Percentiles rank a stretch among this genome's conserved stretches.
Conservation (phyloP, 92 coral and sea anemone genomes). For the Phenganax marumi region DNA sequence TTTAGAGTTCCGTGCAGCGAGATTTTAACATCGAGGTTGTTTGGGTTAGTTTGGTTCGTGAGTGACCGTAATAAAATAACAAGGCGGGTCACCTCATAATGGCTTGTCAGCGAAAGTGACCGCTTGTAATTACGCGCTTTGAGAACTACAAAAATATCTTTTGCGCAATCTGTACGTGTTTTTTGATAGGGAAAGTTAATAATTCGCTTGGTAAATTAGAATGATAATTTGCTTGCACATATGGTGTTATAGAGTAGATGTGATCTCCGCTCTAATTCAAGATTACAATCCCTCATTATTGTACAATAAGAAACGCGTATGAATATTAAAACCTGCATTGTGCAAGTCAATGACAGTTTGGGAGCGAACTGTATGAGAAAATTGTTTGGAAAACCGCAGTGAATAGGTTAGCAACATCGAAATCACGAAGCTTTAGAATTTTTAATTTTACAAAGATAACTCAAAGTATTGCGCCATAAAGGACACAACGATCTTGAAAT, state of each 20-base stretch:
- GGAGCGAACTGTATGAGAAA: slow-evolving; percentile 30
- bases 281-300: slow-evolving; percentile 29
- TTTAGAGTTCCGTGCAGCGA: background rate
- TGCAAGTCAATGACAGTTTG: slow-evolving; percentile 46
- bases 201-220: background rate
- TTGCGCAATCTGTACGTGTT: slow-evolving; percentile 3
- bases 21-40: slow-evolving; percentile 10
- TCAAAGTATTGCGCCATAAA: background rate
- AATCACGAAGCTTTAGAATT: background rate
- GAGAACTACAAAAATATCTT: slow-evolving; percentile 17
- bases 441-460: background rate
- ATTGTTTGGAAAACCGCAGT: slow-evolving; percentile 37
- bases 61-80: slow-evolving; percentile 8
- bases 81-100: slow-evolving; percentile 76
- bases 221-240: slow-evolving; percentile 11
- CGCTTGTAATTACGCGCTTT: slow-evolving; percentile 79
- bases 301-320: slow-evolving; percentile 43
- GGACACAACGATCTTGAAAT: background rate
- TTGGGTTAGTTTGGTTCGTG: slow-evolving; percentile 33
- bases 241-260: slow-evolving; percentile 5
- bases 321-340: slow-evolving; percentile 52
- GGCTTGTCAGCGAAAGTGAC: slow-evolving; percentile 81
- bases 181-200: slow-evolving; percentile 15
- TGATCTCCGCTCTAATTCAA: background rate
- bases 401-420: slow-evolving; percentile 8